Evolutionary conservation across 1,140 invertebrate genomes (phyloP).

Genomic region (Leguminivora glycinivorella): DNA sequence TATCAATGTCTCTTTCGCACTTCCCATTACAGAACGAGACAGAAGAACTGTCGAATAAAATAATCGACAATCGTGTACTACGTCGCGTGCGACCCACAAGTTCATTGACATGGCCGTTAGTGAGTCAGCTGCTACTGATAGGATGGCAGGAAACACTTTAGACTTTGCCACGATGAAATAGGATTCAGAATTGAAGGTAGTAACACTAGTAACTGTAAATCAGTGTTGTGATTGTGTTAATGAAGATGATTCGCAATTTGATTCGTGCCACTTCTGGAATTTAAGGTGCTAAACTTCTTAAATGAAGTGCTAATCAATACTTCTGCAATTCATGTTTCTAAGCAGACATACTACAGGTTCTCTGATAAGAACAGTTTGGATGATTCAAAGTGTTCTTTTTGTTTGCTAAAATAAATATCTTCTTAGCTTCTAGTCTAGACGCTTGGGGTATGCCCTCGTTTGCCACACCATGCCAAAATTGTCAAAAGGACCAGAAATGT

Average conservation of each 20-base stretch:
- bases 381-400: no score
- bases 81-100: slow-evolving; percentile 1
- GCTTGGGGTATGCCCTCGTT: no score
- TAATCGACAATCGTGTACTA: background rate
- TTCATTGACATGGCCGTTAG: slow-evolving; percentile 5
- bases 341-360: no score
- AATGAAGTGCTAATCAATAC: no score
- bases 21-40: background rate
- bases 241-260: background rate
- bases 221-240: background rate
- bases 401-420: no score
- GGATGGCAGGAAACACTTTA: background rate
- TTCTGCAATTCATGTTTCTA: no score
- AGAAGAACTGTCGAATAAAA: background rate
- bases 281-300: background rate
- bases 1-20: background rate
- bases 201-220: no score
- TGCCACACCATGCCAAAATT: no score
- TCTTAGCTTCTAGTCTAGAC: no score
- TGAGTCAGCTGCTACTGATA: slow-evolving; percentile 1
- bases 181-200: background rate
- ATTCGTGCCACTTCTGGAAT: background rate
- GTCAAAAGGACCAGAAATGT: no score
- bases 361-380: no score
- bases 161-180: background rate